phyloP scores from a whole-genome alignment of 2,797 vertebrate species.

The Cuniculus paca region DNA sequence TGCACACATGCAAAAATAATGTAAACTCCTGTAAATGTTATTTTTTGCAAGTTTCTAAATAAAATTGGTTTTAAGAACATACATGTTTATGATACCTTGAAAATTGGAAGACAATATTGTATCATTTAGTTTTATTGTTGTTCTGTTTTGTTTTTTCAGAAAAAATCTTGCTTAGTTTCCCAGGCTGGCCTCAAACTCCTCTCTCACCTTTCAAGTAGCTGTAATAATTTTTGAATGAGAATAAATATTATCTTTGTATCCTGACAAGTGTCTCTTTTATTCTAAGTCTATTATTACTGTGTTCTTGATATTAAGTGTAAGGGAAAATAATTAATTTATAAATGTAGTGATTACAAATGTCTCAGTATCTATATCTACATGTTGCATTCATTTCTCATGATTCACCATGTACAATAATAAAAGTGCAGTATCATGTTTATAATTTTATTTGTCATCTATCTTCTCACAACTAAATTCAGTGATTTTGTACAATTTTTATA shows the following conservation, averaged over 20 bases:
- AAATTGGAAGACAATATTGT: background rate
- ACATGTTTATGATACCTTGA: background rate
- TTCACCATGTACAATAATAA: background rate
- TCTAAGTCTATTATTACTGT: background rate
- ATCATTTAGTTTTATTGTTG: background rate
- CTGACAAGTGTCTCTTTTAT: background rate
- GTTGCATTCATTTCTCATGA: background rate
- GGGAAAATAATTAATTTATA: background rate
- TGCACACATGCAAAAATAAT: background rate
- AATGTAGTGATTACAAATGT: background rate
- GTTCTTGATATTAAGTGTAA: background rate
- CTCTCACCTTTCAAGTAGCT: background rate
- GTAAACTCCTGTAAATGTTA: background rate
- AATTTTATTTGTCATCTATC: background rate
- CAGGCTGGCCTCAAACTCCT: background rate
- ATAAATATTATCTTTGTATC: background rate
- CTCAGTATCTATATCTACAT: background rate
- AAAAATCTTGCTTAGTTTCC: background rate
- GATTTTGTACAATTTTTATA: background rate
- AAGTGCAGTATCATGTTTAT: background rate
- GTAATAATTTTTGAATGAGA: background rate
- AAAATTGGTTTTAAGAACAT: background rate
- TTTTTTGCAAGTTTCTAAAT: background rate
- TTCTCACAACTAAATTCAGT: background rate
- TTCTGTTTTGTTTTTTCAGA: background rate